Conservation (phyloP, 2,797 vertebrate genomes). For the Alauda arvensis region DNA sequence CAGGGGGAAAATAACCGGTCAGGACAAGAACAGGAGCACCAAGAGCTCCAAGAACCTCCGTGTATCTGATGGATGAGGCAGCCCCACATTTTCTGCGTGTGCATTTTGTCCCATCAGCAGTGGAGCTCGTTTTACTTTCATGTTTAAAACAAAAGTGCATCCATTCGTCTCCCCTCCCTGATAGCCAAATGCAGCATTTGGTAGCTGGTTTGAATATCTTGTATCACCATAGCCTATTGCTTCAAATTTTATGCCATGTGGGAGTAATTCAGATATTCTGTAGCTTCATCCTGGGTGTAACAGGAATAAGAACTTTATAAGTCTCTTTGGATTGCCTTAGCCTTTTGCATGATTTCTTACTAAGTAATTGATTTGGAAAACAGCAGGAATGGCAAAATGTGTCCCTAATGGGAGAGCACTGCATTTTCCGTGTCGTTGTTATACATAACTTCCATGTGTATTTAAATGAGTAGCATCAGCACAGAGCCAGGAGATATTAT, state of each 20-base stretch:
- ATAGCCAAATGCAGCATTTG: background rate
- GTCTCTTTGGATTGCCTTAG: background rate
- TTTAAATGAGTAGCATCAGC: slow-evolving; percentile 31
- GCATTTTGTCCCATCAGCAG: background rate
- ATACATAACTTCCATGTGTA: background rate
- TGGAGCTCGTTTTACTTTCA: background rate
- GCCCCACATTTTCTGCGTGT: background rate
- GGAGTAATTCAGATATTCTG: background rate
- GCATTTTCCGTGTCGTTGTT: slow-evolving; percentile 8
- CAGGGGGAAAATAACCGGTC: background rate
- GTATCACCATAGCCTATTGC: background rate
- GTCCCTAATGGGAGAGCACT: slow-evolving; percentile 13
- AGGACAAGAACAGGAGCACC: background rate
- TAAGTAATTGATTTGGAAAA: background rate
- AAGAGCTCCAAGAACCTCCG: background rate
- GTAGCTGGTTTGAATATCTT: background rate
- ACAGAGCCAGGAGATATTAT: background rate
- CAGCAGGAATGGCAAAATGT: slow-evolving; percentile 12
- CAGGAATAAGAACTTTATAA: background rate
- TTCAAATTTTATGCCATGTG: background rate
- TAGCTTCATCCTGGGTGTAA: background rate
- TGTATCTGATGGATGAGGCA: background rate
- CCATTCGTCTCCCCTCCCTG: background rate
- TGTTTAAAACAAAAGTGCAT: background rate
- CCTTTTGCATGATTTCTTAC: background rate